phyloP scores from a whole-genome alignment of 2,888 invertebrate genomes.

The Microplitis deprimator region DNA sequence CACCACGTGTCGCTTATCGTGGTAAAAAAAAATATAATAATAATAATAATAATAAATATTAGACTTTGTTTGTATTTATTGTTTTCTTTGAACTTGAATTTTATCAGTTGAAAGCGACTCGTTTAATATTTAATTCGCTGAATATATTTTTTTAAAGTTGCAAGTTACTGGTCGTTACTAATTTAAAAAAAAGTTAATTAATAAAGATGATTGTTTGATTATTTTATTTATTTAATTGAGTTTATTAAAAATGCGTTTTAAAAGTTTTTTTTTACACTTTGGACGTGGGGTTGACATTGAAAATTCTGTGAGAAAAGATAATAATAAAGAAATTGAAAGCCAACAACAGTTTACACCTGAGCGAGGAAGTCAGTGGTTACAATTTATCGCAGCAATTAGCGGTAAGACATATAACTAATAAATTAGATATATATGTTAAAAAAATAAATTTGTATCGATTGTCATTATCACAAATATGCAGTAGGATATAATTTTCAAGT shows the following conservation, averaged over 20 bases:
- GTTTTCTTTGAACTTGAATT: too few relatives aligned
- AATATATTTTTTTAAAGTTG: too few relatives aligned
- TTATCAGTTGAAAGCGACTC: too few relatives aligned
- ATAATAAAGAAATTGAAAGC: conserved; percentile 50
- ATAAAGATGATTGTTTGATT: conserved; percentile 1
- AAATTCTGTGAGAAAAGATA: conserved; percentile 36
- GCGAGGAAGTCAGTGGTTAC: conserved; percentile 56
- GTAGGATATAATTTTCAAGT: background rate
- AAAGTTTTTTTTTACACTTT: background rate
- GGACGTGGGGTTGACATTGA: background rate
- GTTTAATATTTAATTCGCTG: too few relatives aligned
- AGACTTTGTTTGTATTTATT: background rate
- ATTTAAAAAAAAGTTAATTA: conserved; percentile 7
- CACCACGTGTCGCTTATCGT: conserved; percentile 54
- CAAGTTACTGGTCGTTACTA: too few relatives aligned
- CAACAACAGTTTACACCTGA: conserved; percentile 51
- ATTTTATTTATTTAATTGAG: background rate
- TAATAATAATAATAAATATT: background rate
- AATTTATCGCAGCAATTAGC: conserved; percentile 57
- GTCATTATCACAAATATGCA: background rate
- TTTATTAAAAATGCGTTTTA: background rate
- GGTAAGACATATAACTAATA: conserved; percentile 49
- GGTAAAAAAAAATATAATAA: conserved; percentile 33
- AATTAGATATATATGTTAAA: conserved; percentile 14
- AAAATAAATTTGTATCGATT: background rate